Evolutionary conservation across 1,140 invertebrate genomes (phyloP).

Genomic region (Caenorhabditis tropicalis): DNA sequence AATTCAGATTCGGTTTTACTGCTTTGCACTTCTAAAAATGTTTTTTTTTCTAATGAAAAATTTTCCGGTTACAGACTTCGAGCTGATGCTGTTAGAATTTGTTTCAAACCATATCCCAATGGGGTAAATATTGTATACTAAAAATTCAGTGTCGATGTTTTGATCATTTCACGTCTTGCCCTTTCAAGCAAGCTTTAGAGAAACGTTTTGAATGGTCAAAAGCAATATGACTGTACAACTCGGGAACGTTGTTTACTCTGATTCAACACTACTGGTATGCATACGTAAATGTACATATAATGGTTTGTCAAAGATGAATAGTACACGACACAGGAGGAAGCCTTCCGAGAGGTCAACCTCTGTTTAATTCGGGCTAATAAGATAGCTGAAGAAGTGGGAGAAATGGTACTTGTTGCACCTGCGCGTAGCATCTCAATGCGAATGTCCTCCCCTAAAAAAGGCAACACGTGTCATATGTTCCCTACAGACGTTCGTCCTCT

Average conservation of each 20-base stretch:
- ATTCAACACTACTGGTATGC: slow-evolving; percentile 27
- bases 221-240: not conserved
- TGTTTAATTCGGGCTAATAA: slow-evolving; percentile 34
- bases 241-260: not conserved
- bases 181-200: not conserved
- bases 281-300: not conserved
- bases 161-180: too few relatives aligned
- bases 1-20: not conserved
- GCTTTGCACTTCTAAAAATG: not conserved
- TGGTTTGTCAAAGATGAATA: not conserved
- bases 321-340: not conserved
- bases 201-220: not conserved
- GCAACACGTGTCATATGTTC: not conserved
- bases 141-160: too few relatives aligned
- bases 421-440: not conserved
- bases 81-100: too few relatives aligned
- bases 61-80: too few relatives aligned
- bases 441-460: not conserved
- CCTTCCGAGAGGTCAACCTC: not conserved
- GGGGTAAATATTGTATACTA: too few relatives aligned
- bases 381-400: slow-evolving; percentile 18
- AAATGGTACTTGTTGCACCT: slow-evolving; percentile 35
- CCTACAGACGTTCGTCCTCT: not conserved
- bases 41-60: too few relatives aligned
- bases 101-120: too few relatives aligned